Conservation (phyloP, 2,888 invertebrate species). For the Villa cingulata region DNA sequence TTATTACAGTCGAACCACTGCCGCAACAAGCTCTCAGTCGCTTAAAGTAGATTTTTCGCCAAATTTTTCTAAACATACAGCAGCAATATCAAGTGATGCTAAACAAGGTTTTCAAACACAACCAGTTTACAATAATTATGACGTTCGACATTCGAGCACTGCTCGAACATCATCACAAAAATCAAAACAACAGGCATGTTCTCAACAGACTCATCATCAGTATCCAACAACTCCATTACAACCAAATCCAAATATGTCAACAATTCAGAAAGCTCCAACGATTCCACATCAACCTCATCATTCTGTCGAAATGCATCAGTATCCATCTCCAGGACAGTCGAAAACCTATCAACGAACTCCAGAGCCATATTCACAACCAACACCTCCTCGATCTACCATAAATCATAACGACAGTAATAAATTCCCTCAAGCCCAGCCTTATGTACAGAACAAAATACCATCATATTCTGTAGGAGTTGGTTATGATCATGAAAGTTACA, state of each 20-base stretch:
- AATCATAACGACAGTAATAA: neutral
- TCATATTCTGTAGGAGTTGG: neutral
- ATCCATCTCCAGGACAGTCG: neutral
- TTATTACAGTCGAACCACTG: slow-evolving; percentile 12
- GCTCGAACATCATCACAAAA: neutral
- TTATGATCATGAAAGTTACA: neutral
- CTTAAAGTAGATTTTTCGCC: slow-evolving; percentile 70
- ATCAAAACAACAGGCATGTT: neutral
- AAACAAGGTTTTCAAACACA: neutral
- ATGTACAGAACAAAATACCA: neutral
- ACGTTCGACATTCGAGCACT: neutral
- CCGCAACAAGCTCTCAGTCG: slow-evolving; percentile 29
- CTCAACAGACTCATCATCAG: neutral
- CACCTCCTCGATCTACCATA: slow-evolving; percentile 7
- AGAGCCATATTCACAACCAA: neutral
- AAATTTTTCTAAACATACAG: slow-evolving; percentile 41
- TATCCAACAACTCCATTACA: neutral
- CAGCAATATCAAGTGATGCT: neutral
- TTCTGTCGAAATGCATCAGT: neutral
- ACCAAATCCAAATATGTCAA: no score
- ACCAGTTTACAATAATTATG: neutral
- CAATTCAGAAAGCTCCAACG: no score
- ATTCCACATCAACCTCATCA: neutral
- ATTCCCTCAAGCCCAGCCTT: neutral
- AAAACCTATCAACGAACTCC: neutral